Evolutionary conservation across 2,888 invertebrate genomes (phyloP), one percentile per base, ranked within the genome.

Genomic region (Caenorhabditis sp.): DNA sequence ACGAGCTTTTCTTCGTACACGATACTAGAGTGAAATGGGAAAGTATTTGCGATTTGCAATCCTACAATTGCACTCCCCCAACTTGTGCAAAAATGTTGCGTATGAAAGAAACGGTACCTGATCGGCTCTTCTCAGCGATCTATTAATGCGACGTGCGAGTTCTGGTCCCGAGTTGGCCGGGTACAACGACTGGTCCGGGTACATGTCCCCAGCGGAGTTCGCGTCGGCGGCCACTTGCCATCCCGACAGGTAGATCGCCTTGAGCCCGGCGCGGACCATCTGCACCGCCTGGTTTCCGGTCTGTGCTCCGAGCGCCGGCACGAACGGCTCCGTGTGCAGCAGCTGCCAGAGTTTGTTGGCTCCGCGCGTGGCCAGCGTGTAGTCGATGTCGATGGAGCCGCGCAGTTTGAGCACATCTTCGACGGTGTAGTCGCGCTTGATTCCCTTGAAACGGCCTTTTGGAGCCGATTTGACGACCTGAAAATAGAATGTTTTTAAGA

Each of bases 171-270:
- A 89, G 77, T 90, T 89, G 41, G 89, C 86, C 27, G 90, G 89
- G 66, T 90, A 90, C 46, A 90, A 81, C 20, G 89, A 89, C 79
- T 90, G 90, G 78, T 90, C 90, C 9, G 90, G 90, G 70, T 90
- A 90, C 87, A 87, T 87, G 56, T 89, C 87, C 32, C 88, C 88
- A n/a, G 87, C 85, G n/a, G 84, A 77, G 78, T 90, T 90, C 17
- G 88, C 89, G 70, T 90, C 90, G 2, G 89, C 90, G 30, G 90
- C 90, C 15, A 90, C 89, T 85, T 90, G 90, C 90, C 90, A 90
- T 43, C 90, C 89, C 2, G 89, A 90, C n/a, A 90, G 82, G 75
- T 90, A 90, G 68, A 90, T 89, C 11, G 90, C 89, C 55, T 89
- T 85, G 8, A 90, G 83, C 8, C 90, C 90, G 35, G 89, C 90